Evolutionary conservation across 2,888 invertebrate species (phyloP), one percentile per base, ranked within the genome.

Genomic region (Lasioglossum zephyrum): DNA sequence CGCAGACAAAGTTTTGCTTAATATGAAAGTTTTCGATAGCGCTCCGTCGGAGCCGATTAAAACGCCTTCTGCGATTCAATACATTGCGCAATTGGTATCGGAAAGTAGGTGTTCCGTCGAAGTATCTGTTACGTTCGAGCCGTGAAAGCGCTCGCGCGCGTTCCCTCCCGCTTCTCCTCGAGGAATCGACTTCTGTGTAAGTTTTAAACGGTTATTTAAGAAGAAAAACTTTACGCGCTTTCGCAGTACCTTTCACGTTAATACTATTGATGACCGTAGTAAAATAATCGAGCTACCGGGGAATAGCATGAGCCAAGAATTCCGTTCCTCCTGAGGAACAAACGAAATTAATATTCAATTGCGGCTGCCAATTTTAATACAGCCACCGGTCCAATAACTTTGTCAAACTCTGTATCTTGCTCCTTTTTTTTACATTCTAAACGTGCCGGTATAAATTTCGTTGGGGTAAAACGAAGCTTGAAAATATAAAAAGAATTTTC

Each of bases 21-120:
- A 80, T 74, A 80, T 31, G 53, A 60, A 75, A 75, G 69, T 75
- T 80, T 53, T 75, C 75, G 53, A 49, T 74, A 53, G 53, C 70
- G n/a, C 72, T 22, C 57, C 41, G 26, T 18, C 18, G 53, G 57
- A 47, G 26, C 75, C 70, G 70, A 76, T 76, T 81, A 81, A 76
- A 76, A 53, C 76, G 44, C 60, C 36, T 49, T 16, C 36, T 75
- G 36, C 60, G 60, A 75, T 72, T 74, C 82, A 44, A 79, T 82
- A 63, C 79, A 60, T 69, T 16, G 70, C 26, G 44, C 70, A 41
- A 70, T 60, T 39, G 26, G 26, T 82, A 82, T 72, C 36, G 74
- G 74, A 72, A 75, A 63, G 22, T 69, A 79, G 60, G 18, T 79
- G 79, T 82, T 47, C 70, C 26, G 26, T 16, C 63, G 31, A 77